phyloP scores from a whole-genome alignment of 2,888 invertebrate species.

The Isotomurus palustris region DNA sequence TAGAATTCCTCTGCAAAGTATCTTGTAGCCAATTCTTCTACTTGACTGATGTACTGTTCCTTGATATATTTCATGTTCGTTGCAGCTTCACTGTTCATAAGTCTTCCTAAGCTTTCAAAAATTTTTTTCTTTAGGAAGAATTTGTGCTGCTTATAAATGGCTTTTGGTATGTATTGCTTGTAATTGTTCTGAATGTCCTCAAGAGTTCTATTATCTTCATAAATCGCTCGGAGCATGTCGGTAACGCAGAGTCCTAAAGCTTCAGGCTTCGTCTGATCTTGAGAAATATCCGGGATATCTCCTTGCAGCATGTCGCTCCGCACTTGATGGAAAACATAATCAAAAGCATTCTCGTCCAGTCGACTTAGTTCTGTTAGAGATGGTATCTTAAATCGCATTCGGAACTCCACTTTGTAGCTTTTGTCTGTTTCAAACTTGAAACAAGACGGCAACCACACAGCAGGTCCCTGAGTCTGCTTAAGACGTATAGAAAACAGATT shows the following conservation, averaged over 20 bases:
- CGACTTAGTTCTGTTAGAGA: conserved; percentile 60
- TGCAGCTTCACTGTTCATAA: conserved; percentile 50
- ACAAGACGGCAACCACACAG: conserved; percentile 66
- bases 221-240: conserved; percentile 78
- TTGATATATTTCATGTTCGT: conserved; percentile 63
- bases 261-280: conserved; percentile 70
- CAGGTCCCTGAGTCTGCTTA: conserved; percentile 51
- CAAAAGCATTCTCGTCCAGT: conserved; percentile 69
- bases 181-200: conserved; percentile 71
- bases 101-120: conserved; percentile 59
- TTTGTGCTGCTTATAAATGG: conserved; percentile 65
- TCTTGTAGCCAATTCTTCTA: conserved; percentile 74
- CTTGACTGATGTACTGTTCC: conserved; percentile 72
- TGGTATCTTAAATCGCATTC: conserved; percentile 73
- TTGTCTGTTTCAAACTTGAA: conserved; percentile 55
- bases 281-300: conserved; percentile 71
- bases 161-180: conserved; percentile 76
- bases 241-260: conserved; percentile 78
- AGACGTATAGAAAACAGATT: conserved; percentile 72
- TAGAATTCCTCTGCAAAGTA: conserved; percentile 72
- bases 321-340: conserved; percentile 81
- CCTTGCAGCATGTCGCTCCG: conserved; percentile 74
- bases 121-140: conserved; percentile 73
- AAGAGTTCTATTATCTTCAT: conserved; percentile 65
- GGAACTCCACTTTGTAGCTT: conserved; percentile 62